Evolutionary conservation across 2,888 invertebrate genomes (phyloP).

Genomic region (Tolmerus cingulatus): DNA sequence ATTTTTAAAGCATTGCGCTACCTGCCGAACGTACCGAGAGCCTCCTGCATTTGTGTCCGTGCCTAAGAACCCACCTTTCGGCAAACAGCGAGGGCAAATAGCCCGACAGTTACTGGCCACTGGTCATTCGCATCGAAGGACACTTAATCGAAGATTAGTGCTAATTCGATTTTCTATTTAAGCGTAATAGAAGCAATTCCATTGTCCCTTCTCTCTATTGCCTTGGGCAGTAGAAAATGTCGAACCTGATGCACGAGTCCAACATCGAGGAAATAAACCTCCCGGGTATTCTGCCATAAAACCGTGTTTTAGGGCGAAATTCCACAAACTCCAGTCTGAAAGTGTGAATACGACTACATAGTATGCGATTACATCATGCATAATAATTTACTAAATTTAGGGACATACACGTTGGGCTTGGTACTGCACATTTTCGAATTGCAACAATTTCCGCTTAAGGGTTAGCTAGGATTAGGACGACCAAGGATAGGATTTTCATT

Average conservation of each 20-base stretch:
- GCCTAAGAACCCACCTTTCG: not conserved
- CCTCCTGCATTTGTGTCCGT: not conserved
- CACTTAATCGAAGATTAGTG: conserved; percentile 15
- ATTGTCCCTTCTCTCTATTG: not conserved
- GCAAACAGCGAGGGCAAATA: not conserved
- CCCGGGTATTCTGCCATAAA: not conserved
- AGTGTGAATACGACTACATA: not conserved
- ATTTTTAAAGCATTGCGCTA: not conserved
- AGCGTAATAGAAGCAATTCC: conserved; percentile 32
- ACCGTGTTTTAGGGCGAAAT: not conserved
- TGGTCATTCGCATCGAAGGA: not conserved
- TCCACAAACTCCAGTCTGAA: not conserved
- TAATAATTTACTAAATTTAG: not conserved
- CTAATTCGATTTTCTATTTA: conserved; percentile 20
- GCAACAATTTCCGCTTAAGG: no score
- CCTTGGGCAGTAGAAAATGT: not conserved
- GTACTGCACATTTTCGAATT: no score
- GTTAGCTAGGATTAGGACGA: not conserved
- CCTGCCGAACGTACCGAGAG: not conserved
- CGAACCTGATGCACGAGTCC: not conserved
- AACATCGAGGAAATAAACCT: not conserved
- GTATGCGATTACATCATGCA: not conserved
- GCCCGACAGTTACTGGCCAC: not conserved
- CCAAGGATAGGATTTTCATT: not conserved
- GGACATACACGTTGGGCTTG: not conserved